Evolutionary conservation across 2,797 vertebrate genomes (phyloP), one percentile per base, ranked within the genome.

Genomic region (Myotis pilosus): DNA sequence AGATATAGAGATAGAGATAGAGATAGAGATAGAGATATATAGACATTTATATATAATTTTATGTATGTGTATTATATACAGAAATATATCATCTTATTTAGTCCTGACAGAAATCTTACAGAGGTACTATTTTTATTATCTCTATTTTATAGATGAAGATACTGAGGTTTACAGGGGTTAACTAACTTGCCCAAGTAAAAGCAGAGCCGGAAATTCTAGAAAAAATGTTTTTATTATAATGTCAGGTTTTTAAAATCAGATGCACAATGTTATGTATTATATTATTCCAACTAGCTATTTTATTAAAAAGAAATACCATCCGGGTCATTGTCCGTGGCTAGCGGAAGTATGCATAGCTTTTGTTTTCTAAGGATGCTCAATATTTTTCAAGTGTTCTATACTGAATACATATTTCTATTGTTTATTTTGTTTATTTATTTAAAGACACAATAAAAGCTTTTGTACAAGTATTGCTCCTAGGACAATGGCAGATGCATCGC

Each of bases 361-460:
- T 23, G 6, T 55, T 49, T 75, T 66, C 75, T 60, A 57, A 84
- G 33, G n/a, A 57, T 78, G 38, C 12, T 86, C 28, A 53, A 47
- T 66, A 47, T 51, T 85, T 89, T 95, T 93, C 57, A 92, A 64
- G 44, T 76, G 23, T 69, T 94, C 44, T 60, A 36, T 44, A 76
- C 47, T 44, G 10, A 33, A 79, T 49, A 89, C 66, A 66, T 79
- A 55, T 36, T 93, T 66, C 22, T 84, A 47, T 87, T n/a, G n/a
- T 36, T 91, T 92, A 5, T 72, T 72, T 89, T 62, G 5, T 82
- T 80, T 66, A 53, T 36, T 79, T 79, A 49, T 75, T 93, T 83
- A 89, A 91, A 85, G 49, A 53, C 12, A 60, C 6, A 79, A 64
- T 9, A 30, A 81, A 86, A 33, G 8, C 5, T 68, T 69, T 92